A percentile compares a stretch with the other conserved stretches of the same genome.
phyloP scores from a whole-genome alignment of 2,888 invertebrate species.

The Ophonus ardosiacus region DNA sequence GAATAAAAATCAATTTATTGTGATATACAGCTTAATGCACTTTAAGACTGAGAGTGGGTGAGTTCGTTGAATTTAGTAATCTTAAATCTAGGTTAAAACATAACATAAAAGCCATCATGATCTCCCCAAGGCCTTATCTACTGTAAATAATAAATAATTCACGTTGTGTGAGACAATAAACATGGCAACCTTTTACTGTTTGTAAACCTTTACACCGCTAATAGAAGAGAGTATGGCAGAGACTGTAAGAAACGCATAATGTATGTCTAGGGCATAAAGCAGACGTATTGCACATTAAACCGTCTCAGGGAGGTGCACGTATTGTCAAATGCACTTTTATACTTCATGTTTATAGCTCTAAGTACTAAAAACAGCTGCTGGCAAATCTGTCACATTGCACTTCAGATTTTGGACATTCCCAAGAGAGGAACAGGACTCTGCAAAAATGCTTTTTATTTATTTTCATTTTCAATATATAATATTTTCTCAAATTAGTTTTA shows the following conservation, averaged over 20 bases:
- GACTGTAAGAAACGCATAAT: conserved; percentile 41
- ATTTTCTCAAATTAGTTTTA: no score
- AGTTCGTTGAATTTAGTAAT: neutral
- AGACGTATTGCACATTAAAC: conserved; percentile 45
- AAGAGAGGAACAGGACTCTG: neutral
- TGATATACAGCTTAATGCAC: neutral
- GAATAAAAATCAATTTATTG: neutral
- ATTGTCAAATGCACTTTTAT: conserved; percentile 43
- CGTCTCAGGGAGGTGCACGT: conserved; percentile 13
- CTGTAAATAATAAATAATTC: conserved; percentile 26
- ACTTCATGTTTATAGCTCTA: conserved; percentile 12
- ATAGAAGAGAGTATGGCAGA: conserved; percentile 14
- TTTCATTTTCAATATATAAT: no score
- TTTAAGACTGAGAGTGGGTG: neutral
- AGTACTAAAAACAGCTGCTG: conserved; percentile 2
- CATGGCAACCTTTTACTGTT: conserved; percentile 12
- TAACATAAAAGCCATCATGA: neutral
- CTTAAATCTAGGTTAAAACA: neutral
- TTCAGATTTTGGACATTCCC: neutral
- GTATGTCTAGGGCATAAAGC: conserved; percentile 20
- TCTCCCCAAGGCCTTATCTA: neutral
- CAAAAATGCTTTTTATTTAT: neutral
- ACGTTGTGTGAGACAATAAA: conserved; percentile 16
- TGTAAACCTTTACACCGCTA: conserved; percentile 42
- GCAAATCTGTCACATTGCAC: conserved; percentile 39